Percentiles rank a stretch among this genome's conserved stretches.
Evolutionary conservation across 2,888 invertebrate species (phyloP).

Genomic region (Carterocephalus palaemon): DNA sequence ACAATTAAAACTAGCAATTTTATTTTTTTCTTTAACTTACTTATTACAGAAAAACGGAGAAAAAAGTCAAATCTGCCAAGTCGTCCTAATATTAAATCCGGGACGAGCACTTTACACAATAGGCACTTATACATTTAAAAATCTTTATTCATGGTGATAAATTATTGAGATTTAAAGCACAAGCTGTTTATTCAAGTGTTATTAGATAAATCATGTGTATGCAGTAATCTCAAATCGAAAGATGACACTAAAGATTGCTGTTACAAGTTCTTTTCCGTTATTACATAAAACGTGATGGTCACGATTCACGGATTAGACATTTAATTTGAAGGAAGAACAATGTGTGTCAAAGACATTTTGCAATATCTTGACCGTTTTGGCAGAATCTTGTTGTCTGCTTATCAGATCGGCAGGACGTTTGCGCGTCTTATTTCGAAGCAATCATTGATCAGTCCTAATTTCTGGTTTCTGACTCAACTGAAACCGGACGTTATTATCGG

Average conservation of each 20-base stretch:
- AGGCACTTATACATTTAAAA: too few species aligned
- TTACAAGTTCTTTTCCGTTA: neutral
- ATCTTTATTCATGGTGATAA: too few species aligned
- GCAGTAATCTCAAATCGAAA: too few species aligned
- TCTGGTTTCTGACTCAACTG: neutral
- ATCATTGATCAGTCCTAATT: conserved; percentile 11
- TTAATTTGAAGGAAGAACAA: conserved; percentile 8
- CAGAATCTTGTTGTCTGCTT: conserved; percentile 4
- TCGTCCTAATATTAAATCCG: too few species aligned
- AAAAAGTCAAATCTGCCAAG: too few species aligned
- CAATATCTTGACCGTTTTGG: conserved; percentile 7
- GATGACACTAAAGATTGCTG: neutral
- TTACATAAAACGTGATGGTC: neutral
- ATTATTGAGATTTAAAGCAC: too few species aligned
- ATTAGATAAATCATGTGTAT: too few species aligned
- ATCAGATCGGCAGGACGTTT: conserved; percentile 8
- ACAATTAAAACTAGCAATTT: too few species aligned
- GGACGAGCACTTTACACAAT: too few species aligned
- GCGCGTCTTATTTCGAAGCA: neutral
- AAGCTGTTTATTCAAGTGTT: too few species aligned
- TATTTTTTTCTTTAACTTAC: too few species aligned
- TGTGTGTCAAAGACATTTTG: neutral
- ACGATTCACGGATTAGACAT: conserved; percentile 8
- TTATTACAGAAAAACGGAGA: too few species aligned
- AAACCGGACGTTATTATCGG: neutral